Base-by-base conservation (phyloP, 1,140 invertebrate species). In the Lucilia cuprina region DNA sequence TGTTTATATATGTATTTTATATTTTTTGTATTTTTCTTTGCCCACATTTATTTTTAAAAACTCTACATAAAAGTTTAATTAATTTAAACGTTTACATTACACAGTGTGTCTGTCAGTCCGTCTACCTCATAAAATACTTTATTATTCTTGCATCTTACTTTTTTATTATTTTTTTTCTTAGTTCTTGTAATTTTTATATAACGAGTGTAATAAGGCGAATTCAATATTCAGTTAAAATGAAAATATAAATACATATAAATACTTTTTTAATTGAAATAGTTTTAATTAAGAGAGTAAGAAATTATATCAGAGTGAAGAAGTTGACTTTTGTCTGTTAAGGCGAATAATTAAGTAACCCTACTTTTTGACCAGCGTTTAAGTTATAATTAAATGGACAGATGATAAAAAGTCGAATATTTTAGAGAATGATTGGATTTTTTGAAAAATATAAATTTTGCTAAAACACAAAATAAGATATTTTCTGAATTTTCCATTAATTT, bases 1-100 rank as follows among this genome's bases (percentile, higher is more conserved):
- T 17, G 17, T 17, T 17, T 55, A 55, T 55, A 49, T 49, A 49
- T 49, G 9, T 49, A 12, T 55, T 55, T 55, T 55, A 14, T 17
- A 5, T 55, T 34, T 41, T 8, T 10, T 75, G 74, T 75, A 9
- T 75, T 35, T 34, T 75, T 34, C 25, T 30, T 34, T 75, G 74
- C 41, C 41, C 41, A 41, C 41, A 34, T 78, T 47, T 78, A 17
- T 19, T 78, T 78, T 19, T 47, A 19, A 17, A 17, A 70, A 70
- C 75, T 35, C 75, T 41, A 78, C 75, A 47, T 78, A 78, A 78
- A 78, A 78, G 35, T 78, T 78, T 78, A 78, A 78, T 78, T 78
- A 78, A 78, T 78, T 78, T 78, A 78, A 78, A 78, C 75, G 75
- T 78, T 47, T 78, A 78, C 75, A 78, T 78, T 78, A 78, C 75